Conservation (phyloP, 2,888 invertebrate genomes). For the Catocala nupta region DNA sequence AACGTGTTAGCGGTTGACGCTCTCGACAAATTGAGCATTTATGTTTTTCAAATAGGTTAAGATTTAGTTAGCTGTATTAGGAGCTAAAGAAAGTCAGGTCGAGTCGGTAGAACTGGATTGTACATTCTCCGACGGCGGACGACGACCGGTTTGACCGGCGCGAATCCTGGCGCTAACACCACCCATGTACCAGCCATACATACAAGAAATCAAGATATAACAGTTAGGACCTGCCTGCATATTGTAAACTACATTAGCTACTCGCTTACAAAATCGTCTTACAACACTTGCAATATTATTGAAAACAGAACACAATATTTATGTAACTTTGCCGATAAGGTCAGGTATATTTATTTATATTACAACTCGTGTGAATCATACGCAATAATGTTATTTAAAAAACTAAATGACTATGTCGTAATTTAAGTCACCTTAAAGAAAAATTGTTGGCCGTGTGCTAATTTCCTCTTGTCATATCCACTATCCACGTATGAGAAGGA, state of each 20-base stretch:
- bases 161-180: slow-evolving; percentile 78
- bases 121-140: slow-evolving; percentile 65
- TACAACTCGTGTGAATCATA: slow-evolving; percentile 46
- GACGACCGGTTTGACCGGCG: slow-evolving; percentile 82
- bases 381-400: slow-evolving; percentile 36
- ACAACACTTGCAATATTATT: slow-evolving; percentile 37
- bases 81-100: slow-evolving; percentile 78
- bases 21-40: slow-evolving; percentile 40
- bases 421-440: slow-evolving; percentile 43
- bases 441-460: slow-evolving; percentile 26
- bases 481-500: slow-evolving; percentile 14
- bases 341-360: slow-evolving; percentile 56
- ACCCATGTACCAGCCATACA: slow-evolving; percentile 53
- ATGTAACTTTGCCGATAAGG: slow-evolving; percentile 62
- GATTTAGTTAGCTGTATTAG: slow-evolving; percentile 54
- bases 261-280: slow-evolving; percentile 30
- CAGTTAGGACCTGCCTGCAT: slow-evolving; percentile 20
- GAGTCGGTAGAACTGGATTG: slow-evolving; percentile 77
- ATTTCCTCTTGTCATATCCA: slow-evolving; percentile 36
- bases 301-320: slow-evolving; percentile 55
- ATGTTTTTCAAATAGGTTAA: slow-evolving; percentile 41
- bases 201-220: slow-evolving; percentile 50
- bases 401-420: slow-evolving; percentile 40
- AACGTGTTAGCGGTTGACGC: slow-evolving; percentile 33
- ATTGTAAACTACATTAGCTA: slow-evolving; percentile 29